phyloP scores from a whole-genome alignment of 2,797 vertebrate species.

The Petrocephalus sullivani region DNA sequence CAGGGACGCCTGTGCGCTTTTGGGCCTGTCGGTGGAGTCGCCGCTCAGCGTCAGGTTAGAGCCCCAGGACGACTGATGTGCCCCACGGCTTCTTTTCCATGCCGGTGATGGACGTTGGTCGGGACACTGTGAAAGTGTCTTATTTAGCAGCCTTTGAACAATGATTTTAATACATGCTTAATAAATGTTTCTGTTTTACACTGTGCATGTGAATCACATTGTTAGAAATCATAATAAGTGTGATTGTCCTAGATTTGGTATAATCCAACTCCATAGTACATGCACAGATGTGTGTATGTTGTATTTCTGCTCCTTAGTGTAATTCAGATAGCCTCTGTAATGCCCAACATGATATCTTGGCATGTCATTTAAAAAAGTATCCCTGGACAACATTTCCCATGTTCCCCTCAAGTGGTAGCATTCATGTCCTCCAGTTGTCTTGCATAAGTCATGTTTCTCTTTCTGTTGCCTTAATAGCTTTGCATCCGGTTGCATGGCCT shows the following conservation, averaged over 20 bases:
- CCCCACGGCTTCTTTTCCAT: not conserved
- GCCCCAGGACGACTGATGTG: not conserved
- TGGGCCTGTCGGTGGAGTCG: conserved; percentile 85
- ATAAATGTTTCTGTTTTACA: not conserved
- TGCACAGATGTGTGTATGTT: not conserved
- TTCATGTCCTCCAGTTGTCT: not conserved
- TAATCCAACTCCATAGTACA: not conserved
- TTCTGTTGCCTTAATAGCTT: conserved; percentile 54
- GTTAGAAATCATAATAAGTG: not conserved
- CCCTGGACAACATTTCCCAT: not conserved
- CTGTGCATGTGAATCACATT: not conserved
- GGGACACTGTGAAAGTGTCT: not conserved
- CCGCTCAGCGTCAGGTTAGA: conserved; percentile 80
- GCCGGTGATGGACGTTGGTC: not conserved
- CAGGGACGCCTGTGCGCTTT: conserved; percentile 77
- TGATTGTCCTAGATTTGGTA: not conserved
- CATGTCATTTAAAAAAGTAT: too few species aligned
- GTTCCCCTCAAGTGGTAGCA: not conserved
- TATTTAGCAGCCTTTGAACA: not conserved
- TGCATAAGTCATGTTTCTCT: not conserved
- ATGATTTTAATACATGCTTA: not conserved
- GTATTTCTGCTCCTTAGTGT: not conserved
- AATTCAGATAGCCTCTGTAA: not conserved
- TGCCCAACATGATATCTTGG: too few species aligned
- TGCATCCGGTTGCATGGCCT: conserved; percentile 82